phyloP scores from a whole-genome alignment of 2,888 invertebrate species.

The Troides aeacus region DNA sequence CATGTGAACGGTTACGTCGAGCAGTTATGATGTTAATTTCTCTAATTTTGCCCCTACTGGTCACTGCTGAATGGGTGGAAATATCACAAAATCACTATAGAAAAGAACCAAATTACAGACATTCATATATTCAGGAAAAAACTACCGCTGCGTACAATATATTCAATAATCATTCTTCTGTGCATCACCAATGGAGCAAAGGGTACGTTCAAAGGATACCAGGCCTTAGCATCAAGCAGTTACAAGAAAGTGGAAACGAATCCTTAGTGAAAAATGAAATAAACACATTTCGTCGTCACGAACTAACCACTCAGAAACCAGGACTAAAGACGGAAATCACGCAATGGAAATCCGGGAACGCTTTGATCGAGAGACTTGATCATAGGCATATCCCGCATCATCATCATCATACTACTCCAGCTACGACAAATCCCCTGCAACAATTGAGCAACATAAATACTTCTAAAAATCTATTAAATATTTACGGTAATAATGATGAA shows the following conservation, averaged over 20 bases:
- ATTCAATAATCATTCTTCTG: conserved; percentile 45
- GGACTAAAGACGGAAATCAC: background rate
- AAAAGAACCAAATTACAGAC: conserved; percentile 42
- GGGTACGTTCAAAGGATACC: conserved; percentile 45
- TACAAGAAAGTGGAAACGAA: conserved; percentile 33
- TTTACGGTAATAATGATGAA: background rate
- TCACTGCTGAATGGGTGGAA: conserved; percentile 65
- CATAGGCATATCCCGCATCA: background rate
- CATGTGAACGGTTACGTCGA: conserved; percentile 32
- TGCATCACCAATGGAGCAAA: conserved; percentile 41
- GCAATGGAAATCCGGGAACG: conserved; percentile 3
- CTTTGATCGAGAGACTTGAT: background rate
- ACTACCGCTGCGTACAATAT: conserved; percentile 34
- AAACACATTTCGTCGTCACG: conserved; percentile 5
- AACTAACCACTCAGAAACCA: background rate
- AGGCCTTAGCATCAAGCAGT: conserved; percentile 46
- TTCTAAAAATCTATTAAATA: background rate
- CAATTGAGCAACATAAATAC: background rate
- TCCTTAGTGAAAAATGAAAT: conserved; percentile 25
- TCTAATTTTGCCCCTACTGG: conserved; percentile 44
- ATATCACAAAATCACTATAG: conserved; percentile 65
- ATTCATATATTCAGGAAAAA: conserved; percentile 28
- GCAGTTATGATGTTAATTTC: conserved; percentile 42
- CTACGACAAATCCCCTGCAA: background rate
- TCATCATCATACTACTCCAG: background rate